Conservation (phyloP, 2,113 vertebrate species). For the Murina feae region DNA sequence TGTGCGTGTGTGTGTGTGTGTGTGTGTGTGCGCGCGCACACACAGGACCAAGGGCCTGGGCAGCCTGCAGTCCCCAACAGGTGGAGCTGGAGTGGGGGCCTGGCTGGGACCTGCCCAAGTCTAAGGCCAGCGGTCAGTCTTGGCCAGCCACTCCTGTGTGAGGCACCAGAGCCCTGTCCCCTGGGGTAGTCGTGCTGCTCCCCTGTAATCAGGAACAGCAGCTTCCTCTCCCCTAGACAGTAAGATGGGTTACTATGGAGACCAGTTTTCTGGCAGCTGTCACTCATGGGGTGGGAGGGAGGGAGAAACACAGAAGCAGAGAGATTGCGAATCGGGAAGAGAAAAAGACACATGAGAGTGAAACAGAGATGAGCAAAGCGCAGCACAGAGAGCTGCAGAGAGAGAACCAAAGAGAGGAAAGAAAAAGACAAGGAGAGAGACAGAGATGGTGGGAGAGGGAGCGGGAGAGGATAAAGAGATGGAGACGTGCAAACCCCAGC, state of each 20-base stretch:
- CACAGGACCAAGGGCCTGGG: not conserved
- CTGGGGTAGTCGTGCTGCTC: conserved; percentile 66
- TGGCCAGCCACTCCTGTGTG: not conserved
- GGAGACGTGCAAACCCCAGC: conserved; percentile 23
- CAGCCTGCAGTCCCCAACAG: not conserved
- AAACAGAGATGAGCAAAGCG: conserved; percentile 39
- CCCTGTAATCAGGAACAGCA: conserved; percentile 65
- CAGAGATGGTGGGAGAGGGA: not conserved
- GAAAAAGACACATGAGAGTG: not conserved
- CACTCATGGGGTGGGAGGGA: conserved; percentile 79
- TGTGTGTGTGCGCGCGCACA: too few relatives aligned
- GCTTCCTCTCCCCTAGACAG: conserved; percentile 44
- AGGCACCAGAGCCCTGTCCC: not conserved
- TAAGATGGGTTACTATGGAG: conserved; percentile 87
- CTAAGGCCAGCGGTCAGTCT: not conserved
- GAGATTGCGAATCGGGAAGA: not conserved
- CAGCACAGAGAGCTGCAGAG: not conserved
- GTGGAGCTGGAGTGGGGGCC: not conserved
- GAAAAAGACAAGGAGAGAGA: not conserved
- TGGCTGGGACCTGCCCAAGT: not conserved
- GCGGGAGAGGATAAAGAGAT: conserved; percentile 37
- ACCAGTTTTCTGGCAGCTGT: conserved; percentile 81
- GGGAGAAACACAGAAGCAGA: conserved; percentile 47
- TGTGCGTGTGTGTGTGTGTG: too few relatives aligned
- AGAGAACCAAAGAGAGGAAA: not conserved